Base-by-base conservation (phyloP, 2,113 vertebrate genomes). In the Rhinopomastus cyanomelas region DNA sequence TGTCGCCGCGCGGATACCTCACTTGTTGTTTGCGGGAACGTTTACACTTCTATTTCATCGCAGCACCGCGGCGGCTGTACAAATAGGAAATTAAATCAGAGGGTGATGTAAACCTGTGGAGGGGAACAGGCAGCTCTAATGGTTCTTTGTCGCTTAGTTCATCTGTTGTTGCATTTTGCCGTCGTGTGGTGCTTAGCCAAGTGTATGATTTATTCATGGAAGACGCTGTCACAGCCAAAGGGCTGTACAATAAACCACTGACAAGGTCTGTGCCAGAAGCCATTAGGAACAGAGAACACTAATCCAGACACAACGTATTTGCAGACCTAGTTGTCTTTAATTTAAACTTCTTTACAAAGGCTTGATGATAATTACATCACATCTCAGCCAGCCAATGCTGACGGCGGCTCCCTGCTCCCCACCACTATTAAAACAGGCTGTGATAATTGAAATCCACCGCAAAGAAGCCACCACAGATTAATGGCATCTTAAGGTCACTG, bases 191-290 rank as follows among this genome's bases (percentile, higher is more conserved):
- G 91, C 95, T 95, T 92, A 91, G 68, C 21, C 77, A 57, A 93
- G 92, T 92, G 81, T 94, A 65, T 95, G 94, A 97, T 97, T 97
- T 97, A 97, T 97, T 97, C 96, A 96, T 84, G 57, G 95, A 86
- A 57, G 85, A 69, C 62, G 22, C 88, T 87, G 92, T 95, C 90
- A 44, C 91, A 72, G 90, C 77, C 71, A 26, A 85, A 79, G 88
- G 68, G 72, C 60, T 94, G 65, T 81, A 86, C 75, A 90, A 91
- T 85, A 93, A 95, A 91, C 74, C 75, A 85, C 72, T 72, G 81
- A 95, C 92, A 94, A 93, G 75, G 65, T 79, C 88, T 64, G 27
- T 95, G 94, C 94, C 90, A 96, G 91, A 93, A 95, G 34, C 87
- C 91, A 93, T 96, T 95, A 96, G 95, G 84, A 55, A 53, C 61